Base-by-base conservation (phyloP, 2,888 invertebrate genomes). In the Nycteola revayana region DNA sequence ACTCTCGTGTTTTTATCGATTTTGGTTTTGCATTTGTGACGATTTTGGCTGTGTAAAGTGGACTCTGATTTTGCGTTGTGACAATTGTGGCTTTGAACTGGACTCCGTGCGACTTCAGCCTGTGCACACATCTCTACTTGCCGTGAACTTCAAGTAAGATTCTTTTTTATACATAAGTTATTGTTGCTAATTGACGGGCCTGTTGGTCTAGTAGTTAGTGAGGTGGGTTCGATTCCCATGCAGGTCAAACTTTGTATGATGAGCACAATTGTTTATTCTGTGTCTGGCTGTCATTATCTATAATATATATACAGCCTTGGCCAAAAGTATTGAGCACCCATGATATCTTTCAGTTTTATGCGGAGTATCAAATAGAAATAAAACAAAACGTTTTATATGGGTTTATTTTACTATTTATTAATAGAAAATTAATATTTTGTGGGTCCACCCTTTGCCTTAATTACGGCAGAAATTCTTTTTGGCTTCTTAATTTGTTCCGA, bases 61-160 rank as follows among this genome's bases (percentile, higher is more conserved):
- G 31, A 36, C 36, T 36, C 36, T 36, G 36, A 36, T 36, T 36
- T 36, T 36, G 36, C 36, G 32, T 36, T 36, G 36, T 36, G 36
- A 36, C 36, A 24, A 36, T 32, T 36, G 36, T 32, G 36, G 36
- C 14, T 14, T 14, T 14, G 14, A 14, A 14, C 14, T 14, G 14
- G 14, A 14, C 14, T 14, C 14, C 14, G 14, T 14, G 14, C 14
- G 14, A 14, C 14, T 14, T 14, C 14, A 14, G 14, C 14, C 14
- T 31, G 24, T 30, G 14, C 14, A 14, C 14, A 14, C 14, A 14
- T 14, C 14, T 14, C 14, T 14, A 14, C 14, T 14, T 14, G 14
- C 14, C 14, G 14, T 14, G 14, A 14, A 14, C 14, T 14, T 14
- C 14, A 14, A 14, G 14, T 14, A 14, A 14, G 14, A 14, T 14